phyloP scores from a whole-genome alignment of 2,888 invertebrate species.

The Chrysodeixis includens region DNA sequence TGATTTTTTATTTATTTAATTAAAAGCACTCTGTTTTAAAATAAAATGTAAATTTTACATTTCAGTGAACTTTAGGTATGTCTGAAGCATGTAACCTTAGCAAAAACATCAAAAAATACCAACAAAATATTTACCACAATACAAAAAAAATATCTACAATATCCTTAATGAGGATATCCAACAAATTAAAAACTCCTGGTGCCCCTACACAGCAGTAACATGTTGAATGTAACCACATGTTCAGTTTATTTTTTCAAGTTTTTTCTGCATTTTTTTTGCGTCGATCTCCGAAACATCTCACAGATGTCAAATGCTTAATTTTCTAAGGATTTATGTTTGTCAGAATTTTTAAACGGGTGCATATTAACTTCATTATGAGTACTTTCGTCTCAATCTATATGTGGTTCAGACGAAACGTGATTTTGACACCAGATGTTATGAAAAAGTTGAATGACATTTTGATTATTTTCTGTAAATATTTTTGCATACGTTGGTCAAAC shows the following conservation, averaged over 20 bases:
- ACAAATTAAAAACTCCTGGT: constrained; percentile 7
- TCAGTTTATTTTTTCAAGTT: constrained; percentile 49
- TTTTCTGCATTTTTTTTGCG: constrained; percentile 55
- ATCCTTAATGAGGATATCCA: background rate
- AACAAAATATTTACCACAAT: no score
- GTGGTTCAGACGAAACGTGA: background rate
- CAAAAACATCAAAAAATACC: no score
- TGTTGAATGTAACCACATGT: constrained; percentile 59
- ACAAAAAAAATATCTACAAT: background rate
- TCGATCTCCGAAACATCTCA: constrained; percentile 48
- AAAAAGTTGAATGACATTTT: background rate
- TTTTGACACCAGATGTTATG: background rate
- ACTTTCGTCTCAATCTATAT: background rate
- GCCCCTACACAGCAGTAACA: constrained; percentile 39
- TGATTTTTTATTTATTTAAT: no score
- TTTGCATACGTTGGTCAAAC: background rate
- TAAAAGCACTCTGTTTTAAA: no score
- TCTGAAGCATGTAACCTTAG: no score
- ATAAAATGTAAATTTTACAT: no score
- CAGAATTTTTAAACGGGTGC: constrained; percentile 28
- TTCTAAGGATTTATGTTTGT: constrained; percentile 69
- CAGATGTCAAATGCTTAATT: constrained; percentile 75
- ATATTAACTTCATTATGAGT: background rate
- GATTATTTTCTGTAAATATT: no score
- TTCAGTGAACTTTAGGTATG: no score